phyloP scores from a whole-genome alignment of 1,140 invertebrate genomes.

The Drusus annulatus region DNA sequence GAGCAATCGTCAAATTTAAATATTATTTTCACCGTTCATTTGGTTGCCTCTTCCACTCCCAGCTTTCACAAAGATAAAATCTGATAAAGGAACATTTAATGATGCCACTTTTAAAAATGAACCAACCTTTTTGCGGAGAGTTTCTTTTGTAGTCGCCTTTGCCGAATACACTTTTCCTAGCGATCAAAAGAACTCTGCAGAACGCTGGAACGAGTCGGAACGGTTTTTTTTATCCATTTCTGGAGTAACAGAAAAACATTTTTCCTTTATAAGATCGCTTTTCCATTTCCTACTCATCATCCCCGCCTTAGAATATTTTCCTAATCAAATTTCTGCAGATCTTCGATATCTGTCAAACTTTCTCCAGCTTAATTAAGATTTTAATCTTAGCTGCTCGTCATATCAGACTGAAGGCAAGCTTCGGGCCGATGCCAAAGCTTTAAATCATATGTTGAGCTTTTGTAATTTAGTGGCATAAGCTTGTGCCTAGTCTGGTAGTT shows the following conservation, averaged over 20 bases:
- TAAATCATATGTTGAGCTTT: background rate
- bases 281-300: slow-evolving; percentile 44
- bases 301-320: background rate
- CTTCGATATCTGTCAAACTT: slow-evolving; percentile 31
- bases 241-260: slow-evolving; percentile 32
- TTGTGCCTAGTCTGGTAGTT: no score
- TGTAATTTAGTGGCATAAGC: background rate
- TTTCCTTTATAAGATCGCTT: slow-evolving; percentile 34
- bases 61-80: background rate
- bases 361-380: slow-evolving; percentile 34
- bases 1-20: slow-evolving; percentile 44
- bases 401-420: background rate
- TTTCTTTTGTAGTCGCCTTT: background rate
- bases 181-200: background rate
- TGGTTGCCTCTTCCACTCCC: slow-evolving; percentile 6
- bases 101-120: slow-evolving; percentile 18
- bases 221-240: slow-evolving; percentile 1
- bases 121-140: background rate
- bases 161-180: background rate
- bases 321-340: slow-evolving; percentile 38
- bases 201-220: background rate
- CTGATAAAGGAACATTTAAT: background rate
- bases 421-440: background rate
- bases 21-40: slow-evolving; percentile 49
- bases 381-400: slow-evolving; percentile 17